These are phyloP conservation scores for Pangasius krempfi DNA, from an alignment of 2,797 vertebrate species.

Conservation along the genomic window DNA sequence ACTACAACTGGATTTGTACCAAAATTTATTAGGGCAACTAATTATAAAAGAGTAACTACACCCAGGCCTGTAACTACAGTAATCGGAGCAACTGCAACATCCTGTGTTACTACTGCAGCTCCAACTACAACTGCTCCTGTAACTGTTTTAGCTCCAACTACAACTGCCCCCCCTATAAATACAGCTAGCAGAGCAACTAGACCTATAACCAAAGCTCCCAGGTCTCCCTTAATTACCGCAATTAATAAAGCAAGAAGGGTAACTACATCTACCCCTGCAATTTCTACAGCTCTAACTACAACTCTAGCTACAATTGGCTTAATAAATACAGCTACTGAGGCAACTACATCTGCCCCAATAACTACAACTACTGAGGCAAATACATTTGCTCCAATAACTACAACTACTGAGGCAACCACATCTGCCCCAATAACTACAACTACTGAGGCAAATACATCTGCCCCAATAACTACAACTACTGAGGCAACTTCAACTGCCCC, in stretches of 20 bases:
- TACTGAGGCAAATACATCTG: not conserved
- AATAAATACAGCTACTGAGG: not conserved
- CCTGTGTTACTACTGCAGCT: not conserved
- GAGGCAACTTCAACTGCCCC: constrained; percentile 1
- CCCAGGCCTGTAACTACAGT: not conserved
- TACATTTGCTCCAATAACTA: not conserved
- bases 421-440: not conserved
- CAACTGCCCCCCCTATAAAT: not conserved
- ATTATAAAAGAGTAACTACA: not conserved
- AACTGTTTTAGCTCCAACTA: not conserved
- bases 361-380: not conserved
- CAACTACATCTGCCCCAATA: constrained; percentile 4
- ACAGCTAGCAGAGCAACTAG: not conserved
- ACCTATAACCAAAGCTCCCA: not conserved
- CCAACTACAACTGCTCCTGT: not conserved
- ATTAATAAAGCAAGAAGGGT: not conserved
- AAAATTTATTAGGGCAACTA: not conserved
- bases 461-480: not conserved
- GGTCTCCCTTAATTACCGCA: not conserved
- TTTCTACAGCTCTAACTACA: not conserved
- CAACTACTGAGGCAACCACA: not conserved
- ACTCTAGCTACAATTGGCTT: not conserved
- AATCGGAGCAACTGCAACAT: not conserved
- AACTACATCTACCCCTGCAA: constrained; percentile 10
- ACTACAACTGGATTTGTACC: not conserved